phyloP scores from a whole-genome alignment of 2,797 vertebrate genomes.

The Eidolon dupreanum region DNA sequence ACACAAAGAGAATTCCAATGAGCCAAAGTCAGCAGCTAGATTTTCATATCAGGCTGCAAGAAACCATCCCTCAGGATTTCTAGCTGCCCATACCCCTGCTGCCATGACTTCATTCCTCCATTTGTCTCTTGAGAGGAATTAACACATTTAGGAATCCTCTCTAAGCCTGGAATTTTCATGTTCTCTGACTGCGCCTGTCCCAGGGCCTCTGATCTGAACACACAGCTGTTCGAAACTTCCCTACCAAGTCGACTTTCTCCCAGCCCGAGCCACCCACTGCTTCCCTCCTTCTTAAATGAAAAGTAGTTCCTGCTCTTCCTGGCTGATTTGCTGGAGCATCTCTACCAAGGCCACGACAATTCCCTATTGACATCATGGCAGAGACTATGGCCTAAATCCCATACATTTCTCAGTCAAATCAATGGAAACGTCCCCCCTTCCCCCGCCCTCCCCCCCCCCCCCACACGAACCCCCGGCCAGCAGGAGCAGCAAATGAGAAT shows the following conservation, averaged over 20 bases:
- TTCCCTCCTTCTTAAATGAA: not conserved
- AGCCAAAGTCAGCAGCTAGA: constrained; percentile 24
- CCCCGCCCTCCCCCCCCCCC: too few relatives aligned
- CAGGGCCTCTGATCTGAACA: not conserved
- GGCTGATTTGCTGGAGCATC: not conserved
- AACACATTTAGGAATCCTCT: not conserved
- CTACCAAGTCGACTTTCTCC: not conserved
- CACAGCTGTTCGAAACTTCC: not conserved
- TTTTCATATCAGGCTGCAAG: not conserved
- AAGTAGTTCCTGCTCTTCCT: not conserved
- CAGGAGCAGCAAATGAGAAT: not conserved
- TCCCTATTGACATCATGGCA: not conserved
- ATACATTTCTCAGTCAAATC: not conserved
- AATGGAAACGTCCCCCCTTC: not conserved
- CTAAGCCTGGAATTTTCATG: not conserved
- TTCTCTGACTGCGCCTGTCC: not conserved
- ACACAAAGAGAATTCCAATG: not conserved
- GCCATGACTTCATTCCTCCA: not conserved
- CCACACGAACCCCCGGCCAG: not conserved
- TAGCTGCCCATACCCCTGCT: not conserved
- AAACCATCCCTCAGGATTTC: not conserved
- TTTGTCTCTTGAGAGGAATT: not conserved
- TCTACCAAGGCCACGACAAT: not conserved
- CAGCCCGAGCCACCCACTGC: too few relatives aligned
- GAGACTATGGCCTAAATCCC: not conserved